Evolutionary conservation across 2,888 invertebrate species (phyloP).

Genomic region (Microctonus aethiopoides): DNA sequence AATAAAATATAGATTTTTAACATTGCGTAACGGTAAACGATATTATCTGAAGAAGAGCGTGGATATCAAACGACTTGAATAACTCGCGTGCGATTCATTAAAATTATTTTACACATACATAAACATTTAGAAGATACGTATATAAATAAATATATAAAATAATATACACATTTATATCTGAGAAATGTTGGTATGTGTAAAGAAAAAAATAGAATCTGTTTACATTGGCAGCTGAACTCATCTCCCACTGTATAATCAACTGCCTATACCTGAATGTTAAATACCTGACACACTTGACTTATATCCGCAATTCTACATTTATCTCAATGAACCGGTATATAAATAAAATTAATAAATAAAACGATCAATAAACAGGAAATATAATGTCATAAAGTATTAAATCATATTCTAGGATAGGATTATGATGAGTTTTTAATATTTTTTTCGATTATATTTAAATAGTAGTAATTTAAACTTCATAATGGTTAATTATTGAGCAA

Average conservation of each 20-base stretch:
- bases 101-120: background rate
- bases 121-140: too few species aligned
- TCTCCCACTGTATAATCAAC: background rate
- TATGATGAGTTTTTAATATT: background rate
- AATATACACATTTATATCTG: too few species aligned
- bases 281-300: background rate
- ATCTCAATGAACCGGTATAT: slow-evolving; percentile 1
- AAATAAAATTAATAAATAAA: background rate
- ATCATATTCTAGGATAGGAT: background rate
- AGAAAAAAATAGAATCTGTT: background rate
- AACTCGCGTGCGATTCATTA: slow-evolving; percentile 14
- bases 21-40: slow-evolving; percentile 47
- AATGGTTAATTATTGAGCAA: background rate
- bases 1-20: slow-evolving; percentile 21
- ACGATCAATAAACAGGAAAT: slow-evolving; percentile 1
- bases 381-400: background rate
- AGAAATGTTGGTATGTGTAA: background rate
- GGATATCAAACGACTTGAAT: background rate
- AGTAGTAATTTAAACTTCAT: background rate
- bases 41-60: slow-evolving; percentile 28
- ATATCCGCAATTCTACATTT: background rate
- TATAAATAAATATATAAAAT: too few species aligned
- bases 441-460: too few species aligned
- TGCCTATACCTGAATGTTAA: background rate
- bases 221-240: background rate